Evolutionary conservation across 2,797 vertebrate species (phyloP), one percentile per base, ranked within the genome.

Genomic region (Varecia variegata): DNA sequence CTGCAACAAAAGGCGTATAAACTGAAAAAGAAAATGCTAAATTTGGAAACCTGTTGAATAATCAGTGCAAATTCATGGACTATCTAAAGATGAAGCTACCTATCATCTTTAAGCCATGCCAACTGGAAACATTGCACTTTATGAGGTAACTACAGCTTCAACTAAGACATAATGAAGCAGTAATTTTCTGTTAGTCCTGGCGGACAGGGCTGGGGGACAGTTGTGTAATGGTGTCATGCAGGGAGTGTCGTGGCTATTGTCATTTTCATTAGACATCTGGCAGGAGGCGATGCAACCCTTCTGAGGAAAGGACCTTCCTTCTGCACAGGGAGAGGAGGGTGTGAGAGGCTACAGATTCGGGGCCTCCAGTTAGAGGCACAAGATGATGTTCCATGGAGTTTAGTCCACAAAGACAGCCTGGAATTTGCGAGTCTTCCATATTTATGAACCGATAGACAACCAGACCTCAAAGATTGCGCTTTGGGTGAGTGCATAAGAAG

Each of bases 221-320:
- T 50, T 12, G 47, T 6, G 21, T 30, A 17, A 62, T 17, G 12
- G 40, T 5, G 38, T 8, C 56, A 6, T 12, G 32, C 54, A 47
- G 21, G 10, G 2, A 79, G 21, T 38, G 9, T 1, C 1, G 0
- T 2, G 8, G 71, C 38, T 13, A 3, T 6, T 0, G 1, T 40
- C 7, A 0, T 21, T n/a, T 62, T 73, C 70, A n/a, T 14, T 56
- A 88, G 47, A 18, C 1, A 20, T n/a, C 74, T 60, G 47, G 80
- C 20, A 76, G 76, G 27, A 91, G 68, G 47, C 27, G 25, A 54
- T 3, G 8, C 5, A 52, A 18, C 10, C 0, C 30, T 81, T 79
- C 74, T 9, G 20, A 50, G 14, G 18, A 50, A 52, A 73, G 40
- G 30, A 18, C 1, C 27, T 1, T 45, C 18, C 30, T 86, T 10